Percentiles rank a stretch among this genome's conserved stretches.
Evolutionary conservation across 2,797 vertebrate species (phyloP).

Genomic region (Gallinago stenura): DNA sequence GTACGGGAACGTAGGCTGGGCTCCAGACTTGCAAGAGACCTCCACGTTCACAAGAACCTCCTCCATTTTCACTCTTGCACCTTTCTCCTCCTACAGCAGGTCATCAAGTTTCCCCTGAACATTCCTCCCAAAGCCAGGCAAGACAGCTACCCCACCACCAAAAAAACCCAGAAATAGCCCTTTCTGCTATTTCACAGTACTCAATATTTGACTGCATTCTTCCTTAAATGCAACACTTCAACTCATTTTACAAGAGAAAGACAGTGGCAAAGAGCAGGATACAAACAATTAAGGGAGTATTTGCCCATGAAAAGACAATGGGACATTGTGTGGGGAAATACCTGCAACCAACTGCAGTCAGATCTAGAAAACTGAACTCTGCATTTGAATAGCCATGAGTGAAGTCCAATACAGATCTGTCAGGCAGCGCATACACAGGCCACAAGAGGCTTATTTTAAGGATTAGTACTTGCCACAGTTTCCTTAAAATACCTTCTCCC

Average conservation of each 20-base stretch:
- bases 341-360: not conserved
- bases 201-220: not conserved
- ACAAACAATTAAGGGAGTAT: not conserved
- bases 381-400: not conserved
- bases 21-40: slow-evolving; percentile 19
- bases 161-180: not conserved
- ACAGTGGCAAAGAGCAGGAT: not conserved
- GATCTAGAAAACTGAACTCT: not conserved
- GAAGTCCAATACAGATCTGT: not conserved
- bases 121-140: not conserved
- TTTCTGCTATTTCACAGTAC: not conserved
- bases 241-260: slow-evolving; percentile 14
- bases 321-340: not conserved
- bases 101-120: not conserved
- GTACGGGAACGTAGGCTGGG: not conserved
- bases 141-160: not conserved
- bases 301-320: not conserved
- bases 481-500: not conserved
- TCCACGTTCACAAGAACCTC: slow-evolving; percentile 42
- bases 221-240: not conserved
- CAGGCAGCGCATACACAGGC: not conserved
- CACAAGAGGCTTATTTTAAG: not conserved
- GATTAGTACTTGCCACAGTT: not conserved
- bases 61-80: slow-evolving; percentile 36
- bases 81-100: not conserved